Evolutionary conservation across 2,888 invertebrate species (phyloP).

Genomic region (Drosophila kambysellisi): DNA sequence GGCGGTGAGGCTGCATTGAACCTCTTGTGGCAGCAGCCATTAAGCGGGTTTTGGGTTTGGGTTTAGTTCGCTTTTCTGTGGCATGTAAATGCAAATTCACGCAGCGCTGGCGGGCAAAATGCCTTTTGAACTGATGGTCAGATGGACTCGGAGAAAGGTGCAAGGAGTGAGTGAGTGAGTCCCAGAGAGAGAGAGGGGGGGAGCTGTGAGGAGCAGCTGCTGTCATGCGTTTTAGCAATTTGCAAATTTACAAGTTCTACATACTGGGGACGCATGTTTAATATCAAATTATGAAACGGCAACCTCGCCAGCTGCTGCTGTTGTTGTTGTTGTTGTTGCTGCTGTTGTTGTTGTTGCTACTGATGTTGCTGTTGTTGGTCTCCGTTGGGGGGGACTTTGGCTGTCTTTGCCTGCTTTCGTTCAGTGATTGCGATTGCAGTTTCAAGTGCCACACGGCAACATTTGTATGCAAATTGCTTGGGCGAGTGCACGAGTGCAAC

Average conservation of each 20-base stretch:
- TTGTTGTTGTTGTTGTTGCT: conserved; percentile 1
- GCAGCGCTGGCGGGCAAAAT: conserved; percentile 64
- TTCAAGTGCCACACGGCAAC: conserved; percentile 78
- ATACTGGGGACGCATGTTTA: conserved; percentile 70
- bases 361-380: neutral
- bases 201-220: conserved; percentile 36
- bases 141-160: neutral
- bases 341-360: neutral
- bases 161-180: neutral
- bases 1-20: conserved; percentile 50
- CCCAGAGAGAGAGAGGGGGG: neutral
- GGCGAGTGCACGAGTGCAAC: conserved; percentile 74
- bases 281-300: conserved; percentile 77
- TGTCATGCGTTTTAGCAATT: conserved; percentile 77
- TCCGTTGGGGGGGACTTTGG: conserved; percentile 2
- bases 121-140: conserved; percentile 43
- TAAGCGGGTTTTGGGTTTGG: conserved; percentile 9
- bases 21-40: conserved; percentile 43
- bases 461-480: conserved; percentile 76
- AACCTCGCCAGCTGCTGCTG: conserved; percentile 47
- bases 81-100: conserved; percentile 76
- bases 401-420: conserved; percentile 15
- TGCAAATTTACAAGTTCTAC: conserved; percentile 79
- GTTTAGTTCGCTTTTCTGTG: conserved; percentile 31
- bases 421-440: conserved; percentile 65